Evolutionary conservation across 2,888 invertebrate genomes (phyloP), one percentile per base, ranked within the genome.

Genomic region (Synergus umbraculus): DNA sequence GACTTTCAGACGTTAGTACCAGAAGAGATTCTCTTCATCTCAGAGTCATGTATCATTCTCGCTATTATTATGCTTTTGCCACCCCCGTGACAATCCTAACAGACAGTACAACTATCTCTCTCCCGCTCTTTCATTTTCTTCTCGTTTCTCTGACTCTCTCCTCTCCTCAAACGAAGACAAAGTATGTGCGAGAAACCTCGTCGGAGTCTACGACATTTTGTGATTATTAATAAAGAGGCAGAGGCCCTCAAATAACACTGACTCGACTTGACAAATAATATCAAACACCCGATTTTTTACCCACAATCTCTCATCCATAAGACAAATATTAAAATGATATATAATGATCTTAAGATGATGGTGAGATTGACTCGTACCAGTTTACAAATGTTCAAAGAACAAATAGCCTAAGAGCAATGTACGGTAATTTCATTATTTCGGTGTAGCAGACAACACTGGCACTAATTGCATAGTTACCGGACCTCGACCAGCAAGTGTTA

Each of bases 21-120:
- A 65, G 66, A 65, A 76, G 78, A 64, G 60, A 67, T 65, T 54
- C 76, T 67, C 46, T 65, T 73, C 73, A 81, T 78, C 79, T 79
- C 58, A 60, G 79, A 78, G 79, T 41, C 82, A 64, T 86, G 85
- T 86, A 89, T 89, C 87, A 88, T 89, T 84, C 80, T 86, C 84
- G 86, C 86, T 89, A 88, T 89, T 89, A 89, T 88, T 88, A 88
- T 85, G 85, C 86, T 85, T 85, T 87, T 82, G 83, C 86, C 88
- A 88, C 87, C 86, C 85, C 85, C 87, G 84, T 85, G 85, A 85
- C 83, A 80, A 79, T 80, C 83, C 69, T 83, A 83, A 86, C 83
- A 85, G 83, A 87, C 86, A 86, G 81, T 83, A 73, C 60, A 22
- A 22, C 60, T 77, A 54, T 66, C 41, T 76, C 22, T 73, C 49